Base-by-base conservation (phyloP, 2,113 vertebrate species). In the Chitala chitala region DNA sequence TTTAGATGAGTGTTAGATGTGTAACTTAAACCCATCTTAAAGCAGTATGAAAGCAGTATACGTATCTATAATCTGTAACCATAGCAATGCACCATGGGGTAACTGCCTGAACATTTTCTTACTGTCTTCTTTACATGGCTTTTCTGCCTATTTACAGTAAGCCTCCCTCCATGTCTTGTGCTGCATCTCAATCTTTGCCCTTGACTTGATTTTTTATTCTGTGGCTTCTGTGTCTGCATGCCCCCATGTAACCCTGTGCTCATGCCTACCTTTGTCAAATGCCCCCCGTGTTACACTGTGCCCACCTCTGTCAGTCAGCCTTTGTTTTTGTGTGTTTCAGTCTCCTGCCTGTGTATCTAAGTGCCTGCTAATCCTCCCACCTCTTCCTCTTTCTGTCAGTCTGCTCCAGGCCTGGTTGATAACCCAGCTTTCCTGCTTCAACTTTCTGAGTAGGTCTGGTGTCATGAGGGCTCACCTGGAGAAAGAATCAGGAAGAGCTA, bases 41-140 rank as follows among this genome's bases (percentile, higher is more conserved):
- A 61, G 24, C 46, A 3, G 56, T 63, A 42, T 63, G 29, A n/a
- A n/a, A n/a, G n/a, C 42, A 51, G 8, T 15, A 48, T 22, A 17
- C 46, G 48, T 50, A 26, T 24, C 56, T 20, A 2, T 63, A 31
- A 36, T 63, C 58, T 22, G 72, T 72, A 59, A 72, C 70, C 70
- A 72, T 72, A 38, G 40, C 29, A 40, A 72, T 46, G 54, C 33
- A 59, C 54, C 13, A 12, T 54, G 40, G 4, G 42, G 58, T 50
- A 69, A 20, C 56, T 51, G 50, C n/a, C n/a, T n/a, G 56, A 63
- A 58, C 26, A 40, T 61, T 50, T 5, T 59, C 24, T 15, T 29
- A 46, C 20, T 20, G 42, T 61, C 42, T 20, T 3, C 53, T 29
- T 31, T 33, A 8, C 4, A n/a, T 8, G 10, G 40, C 13, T 15